Evolutionary conservation across 1,140 invertebrate genomes (phyloP).

Genomic region (Solenopsis invicta): DNA sequence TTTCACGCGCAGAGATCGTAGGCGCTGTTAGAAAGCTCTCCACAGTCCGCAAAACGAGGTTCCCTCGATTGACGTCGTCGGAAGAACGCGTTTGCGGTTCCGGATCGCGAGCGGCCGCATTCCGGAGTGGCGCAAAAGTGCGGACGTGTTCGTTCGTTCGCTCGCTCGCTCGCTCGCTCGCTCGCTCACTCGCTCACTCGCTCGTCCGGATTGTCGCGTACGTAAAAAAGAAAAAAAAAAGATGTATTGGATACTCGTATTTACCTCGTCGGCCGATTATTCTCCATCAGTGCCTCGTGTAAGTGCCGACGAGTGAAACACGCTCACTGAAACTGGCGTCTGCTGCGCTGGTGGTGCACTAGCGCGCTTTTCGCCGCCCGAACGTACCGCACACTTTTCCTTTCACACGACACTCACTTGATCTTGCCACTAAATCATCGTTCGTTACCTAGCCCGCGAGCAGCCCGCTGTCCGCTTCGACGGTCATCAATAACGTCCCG

Average conservation of each 20-base stretch:
- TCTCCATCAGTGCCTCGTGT: constrained; percentile 43
- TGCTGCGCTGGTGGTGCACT: background rate
- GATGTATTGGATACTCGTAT: background rate
- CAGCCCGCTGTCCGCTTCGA: background rate
- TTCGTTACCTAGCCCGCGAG: constrained; percentile 4
- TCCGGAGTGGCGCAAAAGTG: constrained; percentile 12
- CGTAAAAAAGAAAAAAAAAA: no score
- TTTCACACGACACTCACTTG: constrained; percentile 61
- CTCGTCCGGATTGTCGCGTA: no score
- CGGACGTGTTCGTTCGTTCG: background rate
- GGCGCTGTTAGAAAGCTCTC: background rate
- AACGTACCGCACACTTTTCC: constrained; percentile 52
- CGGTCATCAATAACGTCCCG: background rate
- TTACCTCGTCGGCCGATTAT: constrained; percentile 52
- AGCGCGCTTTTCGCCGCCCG: constrained; percentile 41
- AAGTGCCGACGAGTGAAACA: background rate
- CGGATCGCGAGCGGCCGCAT: constrained; percentile 28
- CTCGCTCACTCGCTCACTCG: background rate
- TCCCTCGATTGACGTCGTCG: background rate
- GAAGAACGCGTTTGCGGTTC: constrained; percentile 10
- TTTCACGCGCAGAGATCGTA: background rate
- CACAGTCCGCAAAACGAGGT: background rate
- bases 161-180: no score
- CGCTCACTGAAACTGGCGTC: constrained; percentile 36
- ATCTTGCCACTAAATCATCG: constrained; percentile 54